Base-by-base conservation (phyloP, 2,797 vertebrate genomes). In the Urosaurus nigricauda region DNA sequence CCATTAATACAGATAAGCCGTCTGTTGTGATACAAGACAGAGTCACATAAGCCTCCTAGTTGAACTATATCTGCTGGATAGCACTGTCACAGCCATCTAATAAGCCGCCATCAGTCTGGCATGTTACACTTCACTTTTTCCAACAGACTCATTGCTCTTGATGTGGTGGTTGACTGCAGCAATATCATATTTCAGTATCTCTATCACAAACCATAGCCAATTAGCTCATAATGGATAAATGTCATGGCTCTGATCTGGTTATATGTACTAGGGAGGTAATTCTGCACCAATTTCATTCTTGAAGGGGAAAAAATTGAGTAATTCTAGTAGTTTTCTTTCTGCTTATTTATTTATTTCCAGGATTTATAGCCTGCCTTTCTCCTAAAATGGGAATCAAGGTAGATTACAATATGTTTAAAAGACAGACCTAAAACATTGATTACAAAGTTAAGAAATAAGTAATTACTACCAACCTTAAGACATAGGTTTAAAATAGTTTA, bases 1-100 rank as follows among this genome's bases (percentile, higher is more conserved):
- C 40, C 65, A 71, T 86, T 73, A 83, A 90, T 82, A 86, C 60
- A 60, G 58, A 60, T 90, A 78, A 63, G 47, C 19, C 19, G 12
- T 63, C 65, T 29, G 43, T 24, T 78, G 63, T 71, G 35, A 79
- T 79, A 79, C 63, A 78, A 17, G 32, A 71, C 40, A 53, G 60
- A 56, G 43, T 79, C 79, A 60, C 35, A 24, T 43, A 75, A 82
- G 73, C 74, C 53, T n/a, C 63, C 74, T 32, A 17, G 32, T 71
- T 79, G 51, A 83, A 58, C 70, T 83, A 79, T 79, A 83, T 58
- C 14, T 87, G 37, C 51, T 29, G 79, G 4, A 5, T 56, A 16
- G 71, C 32, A 37, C 53, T 78, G 73, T 47, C 47, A 83, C n/a
- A 47, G 37, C 32, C 16, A 51, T 68, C 56, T 79, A 83, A 87